Conservation (phyloP, 2,888 invertebrate genomes). For the Phaedon cochleariae region DNA sequence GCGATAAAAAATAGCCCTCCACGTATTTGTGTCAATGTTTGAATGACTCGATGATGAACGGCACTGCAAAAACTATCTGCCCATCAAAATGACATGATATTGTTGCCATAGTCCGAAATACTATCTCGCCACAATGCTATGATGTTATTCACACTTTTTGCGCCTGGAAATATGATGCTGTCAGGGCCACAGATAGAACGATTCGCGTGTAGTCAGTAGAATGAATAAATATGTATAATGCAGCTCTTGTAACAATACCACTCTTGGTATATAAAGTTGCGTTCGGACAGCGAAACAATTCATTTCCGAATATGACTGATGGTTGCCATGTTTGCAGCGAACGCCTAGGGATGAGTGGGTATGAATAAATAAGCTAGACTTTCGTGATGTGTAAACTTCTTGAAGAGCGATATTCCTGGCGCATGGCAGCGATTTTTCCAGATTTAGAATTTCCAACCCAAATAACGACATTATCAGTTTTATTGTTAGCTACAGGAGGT, state of each 20-base stretch:
- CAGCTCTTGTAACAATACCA: slow-evolving; percentile 40
- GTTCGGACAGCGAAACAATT: slow-evolving; percentile 51
- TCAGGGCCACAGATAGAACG: no score
- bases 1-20: no score
- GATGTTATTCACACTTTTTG: slow-evolving; percentile 32
- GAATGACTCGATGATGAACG: no score
- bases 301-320: slow-evolving; percentile 55
- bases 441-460: no score
- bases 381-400: not conserved
- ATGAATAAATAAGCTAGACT: not conserved
- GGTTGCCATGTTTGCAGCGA: slow-evolving; percentile 33
- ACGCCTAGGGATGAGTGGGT: not conserved
- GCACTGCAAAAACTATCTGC: no score
- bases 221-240: slow-evolving; percentile 39
- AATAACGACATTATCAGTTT: no score
- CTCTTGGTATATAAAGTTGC: slow-evolving; percentile 27
- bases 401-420: not conserved
- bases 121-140: slow-evolving; percentile 16
- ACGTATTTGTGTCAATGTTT: no score
- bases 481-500: no score
- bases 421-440: no score
- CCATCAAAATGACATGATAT: no score
- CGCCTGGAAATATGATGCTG: slow-evolving; percentile 32
- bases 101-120: no score
- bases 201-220: slow-evolving; percentile 29